Evolutionary conservation across 2,888 invertebrate genomes (phyloP).

Genomic region (Aelia acuminata): DNA sequence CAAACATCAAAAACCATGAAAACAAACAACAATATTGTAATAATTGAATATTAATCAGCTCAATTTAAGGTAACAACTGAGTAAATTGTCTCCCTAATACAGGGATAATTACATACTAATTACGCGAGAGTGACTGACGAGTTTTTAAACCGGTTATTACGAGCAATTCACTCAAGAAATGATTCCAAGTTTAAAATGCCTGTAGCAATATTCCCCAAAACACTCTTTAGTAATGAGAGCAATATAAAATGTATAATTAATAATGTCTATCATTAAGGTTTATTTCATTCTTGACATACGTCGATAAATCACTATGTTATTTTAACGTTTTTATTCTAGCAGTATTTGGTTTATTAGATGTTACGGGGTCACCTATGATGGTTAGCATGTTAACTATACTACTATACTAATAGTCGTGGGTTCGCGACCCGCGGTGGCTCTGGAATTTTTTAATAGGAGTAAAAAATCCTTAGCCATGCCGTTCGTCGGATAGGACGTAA

Average conservation of each 20-base stretch:
- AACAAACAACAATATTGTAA: not conserved
- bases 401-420: too few species aligned
- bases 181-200: not conserved
- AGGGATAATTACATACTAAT: not conserved
- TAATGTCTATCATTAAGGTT: not conserved
- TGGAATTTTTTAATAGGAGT: too few species aligned
- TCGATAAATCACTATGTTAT: too few species aligned
- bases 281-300: not conserved
- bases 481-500: too few species aligned
- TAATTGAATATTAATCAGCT: not conserved
- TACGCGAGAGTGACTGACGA: not conserved
- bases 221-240: not conserved
- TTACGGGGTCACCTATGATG: too few species aligned
- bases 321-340: too few species aligned
- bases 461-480: too few species aligned
- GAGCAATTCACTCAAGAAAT: not conserved
- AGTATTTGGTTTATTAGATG: too few species aligned
- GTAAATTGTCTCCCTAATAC: not conserved
- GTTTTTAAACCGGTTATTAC: constrained; percentile 30
- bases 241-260: not conserved
- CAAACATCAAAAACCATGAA: not conserved
- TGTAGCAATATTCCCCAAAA: not conserved
- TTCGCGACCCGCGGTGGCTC: too few species aligned
- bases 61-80: not conserved
- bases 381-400: too few species aligned